phyloP scores from a whole-genome alignment of 2,888 invertebrate genomes.

The Salpingus planirostris region DNA sequence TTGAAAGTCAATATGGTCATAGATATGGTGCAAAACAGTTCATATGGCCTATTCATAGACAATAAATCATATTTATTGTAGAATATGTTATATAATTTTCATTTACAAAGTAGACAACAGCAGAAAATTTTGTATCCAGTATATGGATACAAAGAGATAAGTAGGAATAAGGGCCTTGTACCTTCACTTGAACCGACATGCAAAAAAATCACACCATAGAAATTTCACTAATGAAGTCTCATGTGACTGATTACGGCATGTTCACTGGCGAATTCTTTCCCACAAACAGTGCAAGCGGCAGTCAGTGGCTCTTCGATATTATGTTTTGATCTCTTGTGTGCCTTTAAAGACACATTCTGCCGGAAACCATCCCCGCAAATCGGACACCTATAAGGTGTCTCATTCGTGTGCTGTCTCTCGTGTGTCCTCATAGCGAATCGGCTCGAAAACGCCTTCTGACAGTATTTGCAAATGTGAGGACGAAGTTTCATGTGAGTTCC shows the following conservation, averaged over 20 bases:
- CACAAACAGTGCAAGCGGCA: conserved; percentile 24
- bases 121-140: no score
- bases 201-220: no score
- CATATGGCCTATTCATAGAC: no score
- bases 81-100: no score
- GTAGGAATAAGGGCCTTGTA: no score
- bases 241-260: conserved; percentile 6
- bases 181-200: no score
- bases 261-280: conserved; percentile 14
- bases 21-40: no score
- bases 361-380: conserved; percentile 28
- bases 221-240: conserved; percentile 5
- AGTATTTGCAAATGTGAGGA: conserved; percentile 26
- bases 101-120: no score
- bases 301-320: conserved; percentile 24
- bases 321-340: conserved; percentile 29
- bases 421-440: conserved; percentile 27
- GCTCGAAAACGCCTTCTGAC: conserved; percentile 27
- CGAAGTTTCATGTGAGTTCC: conserved; percentile 29
- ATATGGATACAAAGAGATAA: no score
- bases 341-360: conserved; percentile 29
- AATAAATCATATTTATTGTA: no score
- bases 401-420: conserved; percentile 29
- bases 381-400: conserved; percentile 27
- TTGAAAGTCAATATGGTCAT: no score